phyloP scores from a whole-genome alignment of 2,113 vertebrate genomes.

The cattle (Bos taurus) region ARS-UCD2.0 NC_037339.1:74072501-74073000 shows the following conservation, averaged over 20 bases:
- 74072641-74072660: neutral
- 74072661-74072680: neutral
- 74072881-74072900: neutral
- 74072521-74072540: neutral
- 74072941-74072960: neutral
- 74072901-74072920: neutral
- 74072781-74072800: neutral
- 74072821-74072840: neutral
- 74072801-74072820: neutral
- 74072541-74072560: neutral
- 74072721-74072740: neutral
- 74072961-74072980: neutral
- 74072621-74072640: neutral
- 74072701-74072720: neutral
- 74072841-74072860: neutral
- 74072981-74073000: neutral
- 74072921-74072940: neutral
- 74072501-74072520: neutral
- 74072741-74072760: neutral
- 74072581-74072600: neutral
- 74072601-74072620: neutral
- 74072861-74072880: neutral
- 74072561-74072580: neutral
- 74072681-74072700: neutral
- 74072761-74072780: neutral